Conservation (phyloP, 2,888 invertebrate species). For the Leptinotarsa tumamoca region DNA sequence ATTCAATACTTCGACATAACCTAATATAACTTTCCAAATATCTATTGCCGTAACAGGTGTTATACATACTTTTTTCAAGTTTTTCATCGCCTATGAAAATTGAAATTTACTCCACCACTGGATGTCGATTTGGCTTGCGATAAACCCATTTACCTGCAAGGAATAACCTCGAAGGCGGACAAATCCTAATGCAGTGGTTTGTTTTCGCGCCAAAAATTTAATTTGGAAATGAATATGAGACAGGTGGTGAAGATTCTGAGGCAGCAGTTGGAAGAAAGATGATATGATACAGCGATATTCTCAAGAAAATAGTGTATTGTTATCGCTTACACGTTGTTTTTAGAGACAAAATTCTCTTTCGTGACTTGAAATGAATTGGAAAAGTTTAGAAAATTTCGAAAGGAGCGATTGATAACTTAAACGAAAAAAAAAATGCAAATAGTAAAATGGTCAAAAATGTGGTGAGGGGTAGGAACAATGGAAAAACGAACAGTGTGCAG, state of each 20-base stretch:
- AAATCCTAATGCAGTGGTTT: conserved; percentile 11
- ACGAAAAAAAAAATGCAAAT: no score
- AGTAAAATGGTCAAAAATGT: no score
- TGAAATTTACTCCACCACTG: background rate
- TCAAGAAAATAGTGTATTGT: background rate
- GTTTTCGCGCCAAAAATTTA: conserved; percentile 14
- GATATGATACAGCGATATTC: conserved; percentile 10
- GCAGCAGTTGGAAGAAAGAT: conserved; percentile 13
- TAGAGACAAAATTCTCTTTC: background rate
- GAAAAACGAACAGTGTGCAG: no score
- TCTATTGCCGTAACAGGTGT: background rate
- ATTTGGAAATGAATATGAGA: background rate
- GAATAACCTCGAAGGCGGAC: background rate
- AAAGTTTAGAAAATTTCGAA: no score
- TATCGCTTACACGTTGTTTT: background rate
- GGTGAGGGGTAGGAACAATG: no score
- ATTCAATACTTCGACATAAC: no score
- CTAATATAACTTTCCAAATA: background rate
- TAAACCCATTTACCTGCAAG: conserved; percentile 6
- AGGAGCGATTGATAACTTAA: no score
- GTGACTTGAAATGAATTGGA: no score
- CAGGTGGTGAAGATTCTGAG: conserved; percentile 4
- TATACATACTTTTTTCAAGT: background rate
- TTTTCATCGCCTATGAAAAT: background rate
- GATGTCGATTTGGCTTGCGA: background rate